Percentiles rank a stretch among this genome's conserved stretches.
phyloP scores from a whole-genome alignment of 1,140 invertebrate genomes.

The Drosophila sp. region DNA sequence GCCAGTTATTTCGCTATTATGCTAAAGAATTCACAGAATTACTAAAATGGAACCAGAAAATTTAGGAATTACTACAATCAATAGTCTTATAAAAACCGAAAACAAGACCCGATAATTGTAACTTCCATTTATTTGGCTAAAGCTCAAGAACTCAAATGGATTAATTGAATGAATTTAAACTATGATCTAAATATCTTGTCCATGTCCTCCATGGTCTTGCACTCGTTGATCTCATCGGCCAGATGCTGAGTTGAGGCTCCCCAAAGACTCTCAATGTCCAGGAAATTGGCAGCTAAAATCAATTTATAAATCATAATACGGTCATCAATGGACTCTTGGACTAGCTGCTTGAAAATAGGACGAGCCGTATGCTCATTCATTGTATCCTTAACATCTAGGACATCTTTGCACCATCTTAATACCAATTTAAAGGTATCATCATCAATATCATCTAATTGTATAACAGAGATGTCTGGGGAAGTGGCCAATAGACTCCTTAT shows the following conservation, averaged over 20 bases:
- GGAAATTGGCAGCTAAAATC: conserved; percentile 5
- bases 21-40: no score
- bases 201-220: background rate
- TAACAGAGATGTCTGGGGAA: background rate
- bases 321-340: background rate
- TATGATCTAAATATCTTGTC: background rate
- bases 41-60: no score
- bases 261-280: background rate
- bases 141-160: background rate
- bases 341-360: background rate
- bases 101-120: background rate
- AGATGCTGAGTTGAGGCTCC: background rate
- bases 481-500: background rate
- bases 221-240: background rate
- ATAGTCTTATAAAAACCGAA: no score
- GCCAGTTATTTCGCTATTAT: no score
- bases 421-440: background rate
- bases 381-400: background rate
- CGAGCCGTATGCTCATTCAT: background rate
- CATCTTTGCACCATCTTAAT: background rate
- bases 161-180: no score
- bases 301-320: conserved; percentile 2
- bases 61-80: no score
- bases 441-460: background rate
- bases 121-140: background rate